phyloP scores from a whole-genome alignment of 2,797 vertebrate species.

The Eulemur albifrons region DNA sequence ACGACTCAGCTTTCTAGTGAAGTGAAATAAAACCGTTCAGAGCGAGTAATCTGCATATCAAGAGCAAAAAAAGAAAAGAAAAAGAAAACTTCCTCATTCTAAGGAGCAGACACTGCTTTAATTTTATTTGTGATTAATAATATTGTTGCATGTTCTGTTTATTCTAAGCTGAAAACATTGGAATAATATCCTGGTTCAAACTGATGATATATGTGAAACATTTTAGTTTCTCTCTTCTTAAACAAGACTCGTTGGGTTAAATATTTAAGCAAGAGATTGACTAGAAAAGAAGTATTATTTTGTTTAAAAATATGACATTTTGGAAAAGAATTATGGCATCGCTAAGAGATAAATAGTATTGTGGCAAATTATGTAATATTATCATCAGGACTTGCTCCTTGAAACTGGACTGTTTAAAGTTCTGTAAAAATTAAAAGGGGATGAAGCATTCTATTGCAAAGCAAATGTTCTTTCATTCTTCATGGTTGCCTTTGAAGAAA shows the following conservation, averaged over 20 bases:
- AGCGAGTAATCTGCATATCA: neutral
- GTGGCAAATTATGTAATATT: neutral
- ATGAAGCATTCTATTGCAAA: neutral
- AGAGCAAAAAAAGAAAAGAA: neutral
- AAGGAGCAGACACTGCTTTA: neutral
- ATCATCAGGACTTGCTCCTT: neutral
- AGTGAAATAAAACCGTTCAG: neutral
- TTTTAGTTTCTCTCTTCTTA: neutral
- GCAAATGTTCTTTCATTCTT: neutral
- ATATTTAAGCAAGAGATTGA: neutral
- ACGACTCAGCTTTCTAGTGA: neutral
- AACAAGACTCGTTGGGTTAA: neutral
- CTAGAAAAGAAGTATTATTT: neutral
- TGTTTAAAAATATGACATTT: neutral
- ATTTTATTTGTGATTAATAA: neutral
- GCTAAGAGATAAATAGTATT: neutral
- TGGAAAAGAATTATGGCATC: neutral
- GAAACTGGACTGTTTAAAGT: neutral
- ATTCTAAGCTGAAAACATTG: neutral
- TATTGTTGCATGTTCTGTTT: neutral
- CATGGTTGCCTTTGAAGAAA: neutral
- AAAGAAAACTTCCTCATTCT: neutral
- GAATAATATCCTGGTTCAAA: neutral
- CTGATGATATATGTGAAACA: neutral
- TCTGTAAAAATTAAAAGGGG: neutral